Evolutionary conservation across 2,113 vertebrate species (phyloP).

Genomic region (Proteles cristata): DNA sequence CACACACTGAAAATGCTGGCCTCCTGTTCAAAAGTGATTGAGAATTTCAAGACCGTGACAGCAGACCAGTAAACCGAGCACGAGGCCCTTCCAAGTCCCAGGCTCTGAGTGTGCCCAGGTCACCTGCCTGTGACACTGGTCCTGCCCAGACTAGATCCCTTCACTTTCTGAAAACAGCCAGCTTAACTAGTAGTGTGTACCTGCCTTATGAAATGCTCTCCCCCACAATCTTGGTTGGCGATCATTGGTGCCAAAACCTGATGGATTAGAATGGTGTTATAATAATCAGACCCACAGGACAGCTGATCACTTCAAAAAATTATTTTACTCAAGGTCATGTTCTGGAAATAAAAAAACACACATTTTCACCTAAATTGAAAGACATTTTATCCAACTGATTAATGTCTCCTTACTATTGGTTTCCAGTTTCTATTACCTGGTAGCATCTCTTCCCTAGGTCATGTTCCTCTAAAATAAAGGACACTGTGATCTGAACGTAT

Average conservation of each 20-base stretch:
- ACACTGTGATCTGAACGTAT: neutral
- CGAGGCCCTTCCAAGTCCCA: fast-evolving
- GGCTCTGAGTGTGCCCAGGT: neutral
- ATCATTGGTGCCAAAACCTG: neutral
- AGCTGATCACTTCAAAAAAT: neutral
- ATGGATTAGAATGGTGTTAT: neutral
- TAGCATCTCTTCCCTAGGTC: constrained; percentile 27
- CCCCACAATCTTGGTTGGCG: neutral
- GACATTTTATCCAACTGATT: neutral
- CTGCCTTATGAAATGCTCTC: neutral
- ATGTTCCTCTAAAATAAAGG: constrained; percentile 14
- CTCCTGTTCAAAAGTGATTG: neutral
- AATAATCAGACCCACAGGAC: neutral
- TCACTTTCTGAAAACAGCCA: neutral
- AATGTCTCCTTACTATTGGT: neutral
- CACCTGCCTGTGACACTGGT: neutral
- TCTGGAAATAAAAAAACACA: neutral
- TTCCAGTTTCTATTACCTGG: neutral
- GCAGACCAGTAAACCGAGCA: neutral
- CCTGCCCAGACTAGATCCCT: neutral
- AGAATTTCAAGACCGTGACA: neutral
- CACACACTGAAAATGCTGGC: neutral
- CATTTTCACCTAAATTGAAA: constrained; percentile 46
- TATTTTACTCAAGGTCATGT: constrained; percentile 26
- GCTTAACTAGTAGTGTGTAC: neutral